Percentiles rank a stretch among this genome's conserved stretches.
Conservation (phyloP, 2,113 vertebrate species). For the Sapayoa aenigma region DNA sequence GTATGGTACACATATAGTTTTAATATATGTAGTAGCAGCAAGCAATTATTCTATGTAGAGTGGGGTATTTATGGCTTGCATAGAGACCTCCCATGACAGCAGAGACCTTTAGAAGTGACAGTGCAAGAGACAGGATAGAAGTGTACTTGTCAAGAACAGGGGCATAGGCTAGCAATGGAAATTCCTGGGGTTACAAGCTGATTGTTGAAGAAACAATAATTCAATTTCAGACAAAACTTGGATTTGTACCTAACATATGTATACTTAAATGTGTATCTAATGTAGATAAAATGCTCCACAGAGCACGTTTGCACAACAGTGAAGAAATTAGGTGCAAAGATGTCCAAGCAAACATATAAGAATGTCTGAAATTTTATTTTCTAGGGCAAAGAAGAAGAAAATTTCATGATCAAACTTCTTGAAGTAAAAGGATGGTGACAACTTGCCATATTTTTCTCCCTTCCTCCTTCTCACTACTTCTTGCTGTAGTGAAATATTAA, state of each 20-base stretch:
- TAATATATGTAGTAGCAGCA: not conserved
- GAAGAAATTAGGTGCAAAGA: not conserved
- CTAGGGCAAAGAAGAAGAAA: not conserved
- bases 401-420: not conserved
- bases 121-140: fast-evolving
- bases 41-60: not conserved
- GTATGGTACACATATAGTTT: not conserved
- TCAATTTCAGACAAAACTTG: not conserved
- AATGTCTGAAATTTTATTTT: not conserved
- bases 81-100: not conserved
- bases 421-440: not conserved
- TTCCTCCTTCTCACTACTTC: not conserved
- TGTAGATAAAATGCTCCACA: not conserved
- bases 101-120: not conserved
- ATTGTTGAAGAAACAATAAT: not conserved
- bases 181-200: not conserved
- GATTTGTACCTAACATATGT: not conserved
- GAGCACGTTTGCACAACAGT: not conserved
- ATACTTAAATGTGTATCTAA: not conserved
- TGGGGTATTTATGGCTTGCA: not conserved
- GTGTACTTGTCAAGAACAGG: not conserved
- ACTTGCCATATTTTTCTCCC: not conserved
- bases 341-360: not conserved
- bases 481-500: not conserved
- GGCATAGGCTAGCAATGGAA: not conserved